Conservation (phyloP, 2,113 vertebrate species). For the Athene noctua region DNA sequence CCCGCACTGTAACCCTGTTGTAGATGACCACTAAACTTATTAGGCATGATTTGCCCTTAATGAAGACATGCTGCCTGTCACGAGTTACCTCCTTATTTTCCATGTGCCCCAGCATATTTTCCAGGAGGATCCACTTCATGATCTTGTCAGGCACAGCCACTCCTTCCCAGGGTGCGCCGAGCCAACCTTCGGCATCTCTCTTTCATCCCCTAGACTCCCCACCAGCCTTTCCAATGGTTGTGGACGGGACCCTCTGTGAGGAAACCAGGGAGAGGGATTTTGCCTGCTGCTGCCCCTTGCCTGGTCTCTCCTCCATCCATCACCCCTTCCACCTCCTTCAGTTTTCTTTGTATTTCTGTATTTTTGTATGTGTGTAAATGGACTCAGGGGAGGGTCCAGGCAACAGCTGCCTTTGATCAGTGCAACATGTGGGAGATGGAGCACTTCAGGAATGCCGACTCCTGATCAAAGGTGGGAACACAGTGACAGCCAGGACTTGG, state of each 20-base stretch:
- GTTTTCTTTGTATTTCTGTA: constrained; percentile 14
- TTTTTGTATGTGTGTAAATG: neutral
- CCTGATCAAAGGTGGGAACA: constrained; percentile 79
- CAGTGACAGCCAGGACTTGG: constrained; percentile 70
- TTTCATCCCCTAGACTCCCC: neutral
- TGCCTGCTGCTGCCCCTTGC: neutral
- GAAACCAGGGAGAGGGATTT: neutral
- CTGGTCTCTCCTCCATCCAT: neutral
- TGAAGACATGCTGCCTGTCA: no score
- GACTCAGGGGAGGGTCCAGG: constrained; percentile 62
- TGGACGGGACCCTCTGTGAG: neutral
- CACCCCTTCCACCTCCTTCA: neutral
- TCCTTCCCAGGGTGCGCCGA: neutral
- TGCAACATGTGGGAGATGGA: constrained; percentile 73
- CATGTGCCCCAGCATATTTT: no score
- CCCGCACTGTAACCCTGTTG: no score
- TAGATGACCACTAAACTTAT: no score
- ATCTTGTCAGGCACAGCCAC: no score
- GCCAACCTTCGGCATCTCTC: neutral
- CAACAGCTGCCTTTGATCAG: constrained; percentile 83
- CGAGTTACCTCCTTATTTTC: no score
- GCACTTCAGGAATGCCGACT: constrained; percentile 71
- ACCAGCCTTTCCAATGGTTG: neutral
- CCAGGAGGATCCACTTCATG: no score
- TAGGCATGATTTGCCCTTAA: no score